These are phyloP conservation scores for Coturnix japonica DNA, from an alignment of 2,113 vertebrate species.

Conservation along the genomic window DNA sequence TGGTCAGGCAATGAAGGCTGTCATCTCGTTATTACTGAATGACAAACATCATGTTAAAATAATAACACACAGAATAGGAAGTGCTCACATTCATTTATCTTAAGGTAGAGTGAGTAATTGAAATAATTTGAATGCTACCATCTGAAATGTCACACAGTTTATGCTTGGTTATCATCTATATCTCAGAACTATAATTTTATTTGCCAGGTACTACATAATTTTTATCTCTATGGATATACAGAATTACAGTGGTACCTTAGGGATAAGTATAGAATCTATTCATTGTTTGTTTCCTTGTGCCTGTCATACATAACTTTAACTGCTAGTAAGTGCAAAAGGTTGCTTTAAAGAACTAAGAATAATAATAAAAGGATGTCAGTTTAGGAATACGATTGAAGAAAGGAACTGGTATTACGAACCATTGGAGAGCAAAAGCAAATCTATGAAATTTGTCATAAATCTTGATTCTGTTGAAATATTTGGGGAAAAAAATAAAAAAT, in stretches of 20 bases:
- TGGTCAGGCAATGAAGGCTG: constrained; percentile 82
- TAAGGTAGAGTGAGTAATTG: constrained; percentile 77
- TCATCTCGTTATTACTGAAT: constrained; percentile 84
- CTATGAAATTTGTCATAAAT: not conserved
- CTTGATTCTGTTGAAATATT: not conserved
- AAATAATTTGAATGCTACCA: constrained; percentile 69
- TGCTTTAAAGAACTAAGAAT: constrained; percentile 13
- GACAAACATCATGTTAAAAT: constrained; percentile 84
- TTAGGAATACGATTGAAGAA: not conserved
- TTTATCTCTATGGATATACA: constrained; percentile 76
- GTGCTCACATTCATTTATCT: constrained; percentile 77
- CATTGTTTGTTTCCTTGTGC: constrained; percentile 80
- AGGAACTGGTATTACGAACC: not conserved
- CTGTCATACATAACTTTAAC: constrained; percentile 48
- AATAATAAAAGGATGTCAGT: not conserved
- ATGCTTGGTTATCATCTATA: constrained; percentile 78
- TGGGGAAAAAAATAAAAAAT: not conserved
- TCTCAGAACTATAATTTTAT: constrained; percentile 83
- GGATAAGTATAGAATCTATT: constrained; percentile 79
- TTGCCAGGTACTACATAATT: constrained; percentile 82
- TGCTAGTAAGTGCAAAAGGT: constrained; percentile 3
- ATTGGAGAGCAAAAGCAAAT: not conserved
- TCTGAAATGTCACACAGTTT: constrained; percentile 75
- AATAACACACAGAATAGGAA: constrained; percentile 75
- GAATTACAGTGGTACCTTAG: constrained; percentile 79